Evolutionary conservation across 2,888 invertebrate genomes (phyloP), one percentile per base, ranked within the genome.

Genomic region (Aromia moschata): DNA sequence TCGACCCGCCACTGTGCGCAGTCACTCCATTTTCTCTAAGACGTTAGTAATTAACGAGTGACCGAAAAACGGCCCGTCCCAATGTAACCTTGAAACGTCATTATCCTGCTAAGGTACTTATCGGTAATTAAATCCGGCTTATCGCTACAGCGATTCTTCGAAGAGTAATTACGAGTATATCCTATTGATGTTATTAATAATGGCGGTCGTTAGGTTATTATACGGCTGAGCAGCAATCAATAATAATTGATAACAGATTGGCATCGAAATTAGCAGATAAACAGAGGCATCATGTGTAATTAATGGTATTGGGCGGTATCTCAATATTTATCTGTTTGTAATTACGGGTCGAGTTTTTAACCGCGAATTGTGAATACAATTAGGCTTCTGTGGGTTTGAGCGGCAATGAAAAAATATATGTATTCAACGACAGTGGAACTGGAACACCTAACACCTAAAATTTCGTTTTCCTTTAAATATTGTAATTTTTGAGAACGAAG

Each of bases 311-410:
- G 46, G 52, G 37, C 41, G 40, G 52, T 52, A 61, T 56, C 59
- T 61, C 58, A 56, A 51, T 54, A 51, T 58, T 64, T 58, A 61
- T 61, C 55, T 59, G 33, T 33, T 4, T 33, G 38, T 64, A 58
- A 60, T 64, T 56, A 56, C 45, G 53, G n/a, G 40, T 11, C 40
- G 56, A 40, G 49, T 20, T 49, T 37, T 37, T 49, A 49, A 18
- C n/a, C 11, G 53, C 47, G 41, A 43, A 49, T 59, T 57, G 57
- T 52, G 51, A 60, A 59, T 52, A 52, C 41, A 55, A 33, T 33
- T 11, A 33, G 25, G 33, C 33, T 33, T 33, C 33, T 33, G 33
- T 33, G n/a, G 2, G 2, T 10, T n/a, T 2, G 33, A 33, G 3
- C 25, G 7, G 25, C 7, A 7, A 25, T 25, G 7, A 25, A 25